phyloP scores from a whole-genome alignment of 2,888 invertebrate species.

The Dendrolimus houi region DNA sequence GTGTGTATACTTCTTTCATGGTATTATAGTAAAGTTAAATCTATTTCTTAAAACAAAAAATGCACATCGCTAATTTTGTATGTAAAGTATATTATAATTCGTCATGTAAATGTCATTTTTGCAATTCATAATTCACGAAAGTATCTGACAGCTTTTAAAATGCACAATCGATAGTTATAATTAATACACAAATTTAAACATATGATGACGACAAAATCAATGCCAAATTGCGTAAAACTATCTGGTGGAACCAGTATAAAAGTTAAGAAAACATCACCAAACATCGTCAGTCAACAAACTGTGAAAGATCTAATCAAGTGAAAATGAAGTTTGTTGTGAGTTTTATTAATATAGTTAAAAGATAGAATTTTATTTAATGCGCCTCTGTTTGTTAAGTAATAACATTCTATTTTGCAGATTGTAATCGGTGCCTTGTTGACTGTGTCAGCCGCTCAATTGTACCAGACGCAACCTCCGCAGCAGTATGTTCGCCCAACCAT shows the following conservation, averaged over 20 bases:
- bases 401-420: slow-evolving; percentile 19
- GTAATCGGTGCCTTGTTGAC: slow-evolving; percentile 42
- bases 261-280: slow-evolving; percentile 21
- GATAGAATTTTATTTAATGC: neutral
- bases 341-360: slow-evolving; percentile 1
- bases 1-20: no score
- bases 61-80: no score
- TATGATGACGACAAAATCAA: slow-evolving; percentile 35
- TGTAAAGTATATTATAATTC: no score
- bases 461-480: slow-evolving; percentile 5
- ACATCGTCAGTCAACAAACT: slow-evolving; percentile 28
- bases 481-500: slow-evolving; percentile 8
- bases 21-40: no score
- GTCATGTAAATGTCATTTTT: neutral
- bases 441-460: slow-evolving; percentile 40
- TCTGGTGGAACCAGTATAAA: slow-evolving; percentile 33
- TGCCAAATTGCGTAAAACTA: slow-evolving; percentile 42
- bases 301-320: slow-evolving; percentile 14
- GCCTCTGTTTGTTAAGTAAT: neutral
- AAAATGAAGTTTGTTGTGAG: slow-evolving; percentile 53
- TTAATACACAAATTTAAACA: slow-evolving; percentile 37
- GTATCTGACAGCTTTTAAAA: slow-evolving; percentile 14
- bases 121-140: slow-evolving; percentile 1
- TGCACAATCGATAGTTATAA: slow-evolving; percentile 16
- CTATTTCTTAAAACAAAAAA: no score